Evolutionary conservation across 1,140 invertebrate genomes (phyloP).

Genomic region (Magallana gigas): DNA sequence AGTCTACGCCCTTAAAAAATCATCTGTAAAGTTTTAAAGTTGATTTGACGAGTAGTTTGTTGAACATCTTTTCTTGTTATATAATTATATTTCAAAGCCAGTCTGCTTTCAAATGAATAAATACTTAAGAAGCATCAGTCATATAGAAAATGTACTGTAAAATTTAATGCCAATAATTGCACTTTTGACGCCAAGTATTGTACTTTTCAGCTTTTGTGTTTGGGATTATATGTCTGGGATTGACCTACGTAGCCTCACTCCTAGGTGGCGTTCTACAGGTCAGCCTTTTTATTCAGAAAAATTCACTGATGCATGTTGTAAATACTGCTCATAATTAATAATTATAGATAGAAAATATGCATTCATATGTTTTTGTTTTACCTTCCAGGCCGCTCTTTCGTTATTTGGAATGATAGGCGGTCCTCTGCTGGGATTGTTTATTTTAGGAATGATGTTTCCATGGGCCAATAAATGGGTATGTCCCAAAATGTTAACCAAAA

Average conservation of each 20-base stretch:
- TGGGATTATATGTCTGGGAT: conserved; percentile 69
- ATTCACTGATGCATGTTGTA: not conserved
- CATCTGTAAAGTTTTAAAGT: too few species aligned
- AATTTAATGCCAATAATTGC: too few species aligned
- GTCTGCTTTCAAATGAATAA: too few species aligned
- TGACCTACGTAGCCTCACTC: conserved; percentile 72
- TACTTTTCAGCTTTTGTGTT: conserved; percentile 69
- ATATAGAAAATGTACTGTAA: too few species aligned
- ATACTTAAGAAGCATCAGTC: too few species aligned
- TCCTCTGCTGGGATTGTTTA: conserved; percentile 78
- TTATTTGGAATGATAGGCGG: conserved; percentile 79
- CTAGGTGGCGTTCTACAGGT: conserved; percentile 75
- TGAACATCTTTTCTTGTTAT: too few species aligned
- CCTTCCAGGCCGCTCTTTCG: conserved; percentile 83
- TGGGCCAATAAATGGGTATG: conserved; percentile 74
- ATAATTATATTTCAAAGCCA: too few species aligned
- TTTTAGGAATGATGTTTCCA: conserved; percentile 79
- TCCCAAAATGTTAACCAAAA: not conserved
- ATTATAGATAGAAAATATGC: not conserved
- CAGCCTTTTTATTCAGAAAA: not conserved
- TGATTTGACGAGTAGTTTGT: too few species aligned
- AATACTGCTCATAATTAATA: not conserved
- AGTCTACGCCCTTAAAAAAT: too few species aligned
- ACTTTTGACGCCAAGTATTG: not conserved
- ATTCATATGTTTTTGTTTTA: conserved; percentile 3